Evolutionary conservation across 2,888 invertebrate genomes (phyloP), one percentile per base, ranked within the genome.

Genomic region (Hemaris fuciformis): DNA sequence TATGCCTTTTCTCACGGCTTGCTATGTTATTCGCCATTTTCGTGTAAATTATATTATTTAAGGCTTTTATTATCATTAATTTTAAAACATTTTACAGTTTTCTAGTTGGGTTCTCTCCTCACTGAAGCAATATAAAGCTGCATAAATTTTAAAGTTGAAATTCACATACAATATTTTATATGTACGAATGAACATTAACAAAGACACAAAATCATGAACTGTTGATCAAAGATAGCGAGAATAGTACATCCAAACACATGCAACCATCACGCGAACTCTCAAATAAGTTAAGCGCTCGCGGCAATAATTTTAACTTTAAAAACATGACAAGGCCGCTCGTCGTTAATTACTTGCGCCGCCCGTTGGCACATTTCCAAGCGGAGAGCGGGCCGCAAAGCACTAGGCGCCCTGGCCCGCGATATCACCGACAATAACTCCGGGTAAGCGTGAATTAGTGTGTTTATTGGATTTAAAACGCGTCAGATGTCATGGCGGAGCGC

Each of bases 371-470:
- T 42, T 43, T 79, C 84, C 84, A 85, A 80, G 64, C 66, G 70
- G 67, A 71, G 75, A 75, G 70, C 72, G 70, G 68, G 72, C 73
- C 72, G 81, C 83, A 80, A 83, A 81, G 80, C 82, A 81, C 74
- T 69, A 71, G 71, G 70, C 70, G 74, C 76, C 75, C 70, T 76
- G 76, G 76, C 76, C 59, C 76, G 76, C 78, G 80, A 77, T 84
- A 84, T 79, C 62, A 59, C 59, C 31, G 25, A 27, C 34, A 57
- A 60, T 53, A 57, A 57, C 57, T 61, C 61, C 31, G 42, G 56
- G 31, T 60, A 59, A 56, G 59, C 59, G 59, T 60, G 59, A 62
- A 62, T 62, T 62, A 62, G 57, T 57, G 57, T 62, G 59, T 59
- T 59, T 45, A 60, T 56, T 60, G 42, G 59, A 56, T 59, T 59